Base-by-base conservation (phyloP, 2,888 invertebrate genomes). In the Cephus pygmeus region DNA sequence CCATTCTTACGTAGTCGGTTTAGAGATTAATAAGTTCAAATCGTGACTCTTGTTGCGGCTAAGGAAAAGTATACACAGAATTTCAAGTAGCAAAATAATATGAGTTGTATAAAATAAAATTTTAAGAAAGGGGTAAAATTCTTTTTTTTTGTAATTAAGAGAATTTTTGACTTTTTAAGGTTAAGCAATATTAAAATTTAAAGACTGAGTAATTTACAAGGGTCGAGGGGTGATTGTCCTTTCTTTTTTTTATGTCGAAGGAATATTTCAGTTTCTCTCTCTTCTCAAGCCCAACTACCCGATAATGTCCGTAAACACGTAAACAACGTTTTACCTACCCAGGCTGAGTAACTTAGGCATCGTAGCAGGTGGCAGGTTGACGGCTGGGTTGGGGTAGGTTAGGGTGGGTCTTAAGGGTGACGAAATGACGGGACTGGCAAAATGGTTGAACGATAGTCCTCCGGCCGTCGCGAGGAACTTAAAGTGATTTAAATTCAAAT, bases 401-500 rank as follows among this genome's bases (percentile, higher is more conserved):
- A 56, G 56, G 56, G 23, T 56, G 56, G 56, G 23, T 23, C 40
- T 56, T 56, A 23, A 56, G 56, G 56, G 23, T 56, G 56, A 23
- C 56, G 56, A 56, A 56, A 71, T 31, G 23, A 23, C 31, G 71
- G 71, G 34, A 30, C 15, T 33, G 71, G 34, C 12, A 34, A 71
- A 71, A 34, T 34, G 23, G 40, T 35, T 33, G 34, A 35, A 34
- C 69, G 34, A 76, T 76, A 76, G 77, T 77, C 74, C 73, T 35
- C 75, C 40, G 77, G 74, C 35, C 68, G 36, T 71, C 33, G 73
- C 71, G 75, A 78, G 75, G 75, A 78, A 78, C 78, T 75, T 78
- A 78, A 78, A 75, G 78, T 78, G 78, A 75, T 78, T 78, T 78
- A 78, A 76, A 78, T 78, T 78, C 76, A 78, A 78, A 78, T 78